phyloP scores from a whole-genome alignment of 2,113 vertebrate species.

The Ascaphus truei region DNA sequence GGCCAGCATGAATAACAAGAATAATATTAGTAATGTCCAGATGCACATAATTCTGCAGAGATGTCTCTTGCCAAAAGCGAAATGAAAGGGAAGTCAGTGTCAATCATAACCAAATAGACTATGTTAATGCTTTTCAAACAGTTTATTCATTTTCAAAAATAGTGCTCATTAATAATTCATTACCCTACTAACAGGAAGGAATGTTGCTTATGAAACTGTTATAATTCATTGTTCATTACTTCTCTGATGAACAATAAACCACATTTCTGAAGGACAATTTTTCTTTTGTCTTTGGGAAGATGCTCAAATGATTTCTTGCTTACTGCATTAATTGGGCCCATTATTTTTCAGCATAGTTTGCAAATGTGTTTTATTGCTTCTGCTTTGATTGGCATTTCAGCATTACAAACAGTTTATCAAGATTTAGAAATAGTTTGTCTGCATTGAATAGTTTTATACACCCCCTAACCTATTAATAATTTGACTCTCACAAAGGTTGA shows the following conservation, averaged over 20 bases:
- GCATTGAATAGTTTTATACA: not conserved
- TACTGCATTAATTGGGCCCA: constrained; percentile 58
- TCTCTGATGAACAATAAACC: constrained; percentile 49
- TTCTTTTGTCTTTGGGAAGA: constrained; percentile 61
- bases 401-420: not conserved
- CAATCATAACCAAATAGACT: constrained; percentile 74
- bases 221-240: constrained; percentile 61
- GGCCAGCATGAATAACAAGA: constrained; percentile 63
- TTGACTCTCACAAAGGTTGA: too few species aligned
- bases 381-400: not conserved
- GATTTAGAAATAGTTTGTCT: not conserved
- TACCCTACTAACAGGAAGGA: constrained; percentile 56
- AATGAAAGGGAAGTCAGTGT: constrained; percentile 71
- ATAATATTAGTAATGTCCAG: constrained; percentile 73
- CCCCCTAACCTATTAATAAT: not conserved
- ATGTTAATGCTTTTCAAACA: constrained; percentile 80
- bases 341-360: constrained; percentile 36
- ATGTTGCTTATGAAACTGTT: constrained; percentile 58
- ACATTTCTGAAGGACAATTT: constrained; percentile 59
- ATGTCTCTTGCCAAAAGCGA: constrained; percentile 67
- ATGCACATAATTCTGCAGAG: constrained; percentile 70
- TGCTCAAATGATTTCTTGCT: constrained; percentile 56
- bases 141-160: constrained; percentile 70
- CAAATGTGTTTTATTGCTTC: constrained; percentile 15
- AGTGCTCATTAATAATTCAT: constrained; percentile 81